Percentiles rank a stretch among this genome's conserved stretches.
Evolutionary conservation across 2,797 vertebrate genomes (phyloP).

Genomic region (Telmatherina bonti): DNA sequence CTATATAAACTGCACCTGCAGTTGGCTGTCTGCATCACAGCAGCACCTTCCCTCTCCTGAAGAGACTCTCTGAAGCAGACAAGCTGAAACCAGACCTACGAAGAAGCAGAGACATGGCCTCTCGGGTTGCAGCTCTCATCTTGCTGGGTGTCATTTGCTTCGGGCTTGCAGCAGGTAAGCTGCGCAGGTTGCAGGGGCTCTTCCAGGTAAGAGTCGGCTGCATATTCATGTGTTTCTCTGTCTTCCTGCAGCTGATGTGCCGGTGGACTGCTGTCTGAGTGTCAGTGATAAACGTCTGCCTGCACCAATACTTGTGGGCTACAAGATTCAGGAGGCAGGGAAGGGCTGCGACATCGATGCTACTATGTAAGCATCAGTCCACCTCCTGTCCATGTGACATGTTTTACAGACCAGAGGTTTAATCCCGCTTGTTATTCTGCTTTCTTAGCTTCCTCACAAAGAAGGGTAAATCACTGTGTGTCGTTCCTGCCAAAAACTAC

Average conservation of each 20-base stretch:
- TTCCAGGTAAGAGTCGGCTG: neutral
- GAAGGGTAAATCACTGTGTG: constrained; percentile 14
- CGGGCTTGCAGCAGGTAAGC: constrained; percentile 49
- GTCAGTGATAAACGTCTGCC: constrained; percentile 8
- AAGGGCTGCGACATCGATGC: constrained; percentile 57
- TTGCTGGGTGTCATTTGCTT: constrained; percentile 57
- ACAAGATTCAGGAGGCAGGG: constrained; percentile 51
- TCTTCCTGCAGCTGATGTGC: constrained; percentile 49
- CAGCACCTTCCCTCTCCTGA: neutral
- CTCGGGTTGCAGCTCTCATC: constrained; percentile 53
- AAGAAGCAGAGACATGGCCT: constrained; percentile 54
- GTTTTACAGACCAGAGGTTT: neutral
- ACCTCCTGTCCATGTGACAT: neutral
- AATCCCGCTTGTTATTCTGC: too few relatives aligned
- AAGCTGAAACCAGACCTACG: neutral
- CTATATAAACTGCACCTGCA: constrained; percentile 10
- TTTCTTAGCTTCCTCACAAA: constrained; percentile 36
- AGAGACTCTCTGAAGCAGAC: constrained; percentile 16
- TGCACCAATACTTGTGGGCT: neutral
- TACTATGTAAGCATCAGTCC: constrained; percentile 54
- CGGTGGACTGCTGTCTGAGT: constrained; percentile 56
- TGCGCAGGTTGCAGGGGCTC: neutral
- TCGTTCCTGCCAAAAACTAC: constrained; percentile 11
- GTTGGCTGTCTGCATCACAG: neutral
- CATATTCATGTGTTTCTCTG: neutral